Evolutionary conservation across 1,140 invertebrate species (phyloP), one percentile per base, ranked within the genome.

Genomic region (Akabosia matsudoensis): DNA sequence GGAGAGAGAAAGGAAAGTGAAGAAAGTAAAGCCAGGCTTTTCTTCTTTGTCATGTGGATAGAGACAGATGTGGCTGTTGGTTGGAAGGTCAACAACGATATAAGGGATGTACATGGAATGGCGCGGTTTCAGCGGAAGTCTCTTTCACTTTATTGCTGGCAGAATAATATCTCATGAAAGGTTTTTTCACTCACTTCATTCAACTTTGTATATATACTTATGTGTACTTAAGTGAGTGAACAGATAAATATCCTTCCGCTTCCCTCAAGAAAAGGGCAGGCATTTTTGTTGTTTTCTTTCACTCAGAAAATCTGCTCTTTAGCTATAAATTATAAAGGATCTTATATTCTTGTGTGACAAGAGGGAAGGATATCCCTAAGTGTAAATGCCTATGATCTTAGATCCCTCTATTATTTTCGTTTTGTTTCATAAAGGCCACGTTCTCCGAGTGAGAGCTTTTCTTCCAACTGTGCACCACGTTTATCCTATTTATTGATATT

Each of bases 31-130:
- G 54, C 54, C 54, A 22, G 54, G 54, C 54, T 56, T 56, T 56
- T 56, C 54, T 56, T 24, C 54, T 56, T 56, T 56, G 54, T 56
- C 54, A 56, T 56, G 54, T 56, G 54, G 54, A 56, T 56, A 56
- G 54, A 56, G 54, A 56, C 54, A 56, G 54, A 56, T 56, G 54
- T 56, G 54, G 54, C 54, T 56, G 54, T 13, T 56, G 54, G 54
- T 22, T 56, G 54, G 14, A 56, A 56, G 54, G 54, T 56, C 54
- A 56, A 56, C 54, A 56, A 56, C 54, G 24, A n/a, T 56, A 56
- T 56, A 56, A 22, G 24, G 18, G 37, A 56, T n/a, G 24, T 56
- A 56, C 24, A 22, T 13, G 10, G 24, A 56, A 56, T 56, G 7
- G 54, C 24, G 22, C 18, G 18, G 37, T 10, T 7, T 45, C 7